These are phyloP conservation scores for Triops cancriformis DNA, from an alignment of 1,140 invertebrate genomes.

Conservation along the genomic window DNA sequence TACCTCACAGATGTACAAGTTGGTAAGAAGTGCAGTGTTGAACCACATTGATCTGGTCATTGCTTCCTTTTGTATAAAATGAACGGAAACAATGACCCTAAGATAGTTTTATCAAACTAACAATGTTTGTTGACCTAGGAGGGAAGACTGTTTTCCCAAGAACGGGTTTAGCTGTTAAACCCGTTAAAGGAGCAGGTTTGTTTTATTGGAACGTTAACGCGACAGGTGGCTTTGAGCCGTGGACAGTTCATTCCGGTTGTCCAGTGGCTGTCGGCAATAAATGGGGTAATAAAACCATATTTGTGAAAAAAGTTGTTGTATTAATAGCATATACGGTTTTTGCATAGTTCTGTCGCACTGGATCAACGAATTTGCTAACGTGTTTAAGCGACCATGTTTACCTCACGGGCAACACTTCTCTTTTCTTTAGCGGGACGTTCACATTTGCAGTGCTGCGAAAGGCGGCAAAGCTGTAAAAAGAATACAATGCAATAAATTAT, in stretches of 20 bases:
- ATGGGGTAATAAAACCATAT: background rate
- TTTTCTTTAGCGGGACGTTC: background rate
- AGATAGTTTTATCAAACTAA: too few relatives aligned
- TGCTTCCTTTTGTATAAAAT: too few relatives aligned
- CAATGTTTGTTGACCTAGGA: background rate
- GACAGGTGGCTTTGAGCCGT: background rate
- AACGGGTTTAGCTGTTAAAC: background rate
- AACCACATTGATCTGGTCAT: too few relatives aligned
- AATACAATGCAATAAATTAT: background rate
- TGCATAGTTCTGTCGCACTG: background rate
- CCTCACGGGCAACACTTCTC: background rate
- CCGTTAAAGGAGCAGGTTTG: conserved; percentile 9
- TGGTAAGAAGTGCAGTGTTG: background rate
- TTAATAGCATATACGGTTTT: background rate
- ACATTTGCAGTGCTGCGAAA: background rate
- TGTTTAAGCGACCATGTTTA: background rate
- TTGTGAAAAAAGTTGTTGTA: background rate
- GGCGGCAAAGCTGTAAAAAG: background rate
- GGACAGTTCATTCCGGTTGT: background rate
- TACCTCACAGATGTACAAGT: conserved; percentile 17
- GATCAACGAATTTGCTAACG: conserved; percentile 1
- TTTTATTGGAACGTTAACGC: background rate
- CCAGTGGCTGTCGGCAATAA: background rate
- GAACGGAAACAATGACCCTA: too few relatives aligned
- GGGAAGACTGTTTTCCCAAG: background rate